Evolutionary conservation across 2,888 invertebrate genomes (phyloP).

Genomic region (Piscicola geometra): DNA sequence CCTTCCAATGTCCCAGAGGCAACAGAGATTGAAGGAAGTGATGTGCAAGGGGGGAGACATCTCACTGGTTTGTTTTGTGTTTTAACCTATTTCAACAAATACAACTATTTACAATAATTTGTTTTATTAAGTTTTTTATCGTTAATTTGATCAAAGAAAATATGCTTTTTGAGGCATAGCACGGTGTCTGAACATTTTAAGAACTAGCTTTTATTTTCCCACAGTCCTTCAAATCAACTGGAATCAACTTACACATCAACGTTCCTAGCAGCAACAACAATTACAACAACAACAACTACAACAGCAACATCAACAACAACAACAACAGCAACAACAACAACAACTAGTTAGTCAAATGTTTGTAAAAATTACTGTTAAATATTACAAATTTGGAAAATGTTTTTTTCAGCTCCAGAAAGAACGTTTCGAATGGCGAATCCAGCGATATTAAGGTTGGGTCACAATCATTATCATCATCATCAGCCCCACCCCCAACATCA

Average conservation of each 20-base stretch:
- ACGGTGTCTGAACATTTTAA: too few species aligned
- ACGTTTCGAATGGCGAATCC: too few species aligned
- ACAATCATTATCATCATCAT: too few species aligned
- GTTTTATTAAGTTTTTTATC: too few species aligned
- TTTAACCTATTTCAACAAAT: background rate
- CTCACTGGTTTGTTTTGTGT: background rate
- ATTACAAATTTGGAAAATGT: too few species aligned
- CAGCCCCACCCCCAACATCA: background rate
- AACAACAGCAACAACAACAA: constrained; percentile 15
- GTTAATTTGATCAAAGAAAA: too few species aligned
- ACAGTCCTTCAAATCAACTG: constrained; percentile 4
- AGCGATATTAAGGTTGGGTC: too few species aligned
- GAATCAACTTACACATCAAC: constrained; percentile 4
- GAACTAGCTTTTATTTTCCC: too few species aligned
- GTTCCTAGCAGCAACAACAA: background rate
- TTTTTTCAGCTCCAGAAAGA: too few species aligned
- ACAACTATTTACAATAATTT: too few species aligned
- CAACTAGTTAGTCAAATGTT: background rate
- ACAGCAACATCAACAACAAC: constrained; percentile 21
- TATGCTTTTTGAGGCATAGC: too few species aligned
- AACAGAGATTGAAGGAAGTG: background rate
- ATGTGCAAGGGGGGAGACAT: background rate
- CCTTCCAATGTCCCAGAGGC: background rate
- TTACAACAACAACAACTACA: background rate
- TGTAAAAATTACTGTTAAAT: too few species aligned